Base-by-base conservation (phyloP, 1,140 invertebrate genomes). In the Plectrocnemia conspersa region DNA sequence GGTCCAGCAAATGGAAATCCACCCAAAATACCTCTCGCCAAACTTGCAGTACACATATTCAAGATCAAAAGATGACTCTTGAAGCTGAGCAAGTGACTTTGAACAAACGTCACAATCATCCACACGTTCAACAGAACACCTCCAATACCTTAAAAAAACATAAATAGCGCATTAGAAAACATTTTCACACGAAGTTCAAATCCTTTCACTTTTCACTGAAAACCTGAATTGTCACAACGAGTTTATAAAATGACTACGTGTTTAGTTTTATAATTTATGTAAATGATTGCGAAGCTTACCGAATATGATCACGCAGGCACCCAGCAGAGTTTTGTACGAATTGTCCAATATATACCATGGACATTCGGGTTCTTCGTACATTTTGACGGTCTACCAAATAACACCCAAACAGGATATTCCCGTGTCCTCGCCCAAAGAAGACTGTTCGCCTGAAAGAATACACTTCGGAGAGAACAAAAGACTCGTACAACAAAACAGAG, bases 331-430 rank as follows among this genome's bases (percentile, higher is more conserved):
- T 68, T 76, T 75, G 56, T 74, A 74, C 9, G 75, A 77, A 66
- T 67, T 67, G 61, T 76, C 73, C 62, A 76, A 71, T 44, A 72
- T 69, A 68, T 72, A 73, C 71, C 72, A 77, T 25, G 73, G 70
- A 63, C 75, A 77, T 56, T 74, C 71, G 56, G 70, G 68, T 61
- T 71, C 68, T 27, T 66, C 66, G 16, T 55, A 52, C 60, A 62
- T 62, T 52, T 62, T 56, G 18, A 3, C n/a, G n/a, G n/a, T 25
- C 10, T 40, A 40, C 21, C 9, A 40, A 40, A 40, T 36, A 13
- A 16, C 10, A 15, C n/a, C 16, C 11, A 9, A 19, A 50, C 47
- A 50, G 33, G 27, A 23, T 16, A 11, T 19, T 7, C 10, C 27
- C 19, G 21, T 38, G 7, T 21, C 32, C 22, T 50, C 10, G 18